These are phyloP conservation scores for Syngnathus rostellatus DNA, from an alignment of 2,797 vertebrate genomes.

Conservation along the genomic window DNA sequence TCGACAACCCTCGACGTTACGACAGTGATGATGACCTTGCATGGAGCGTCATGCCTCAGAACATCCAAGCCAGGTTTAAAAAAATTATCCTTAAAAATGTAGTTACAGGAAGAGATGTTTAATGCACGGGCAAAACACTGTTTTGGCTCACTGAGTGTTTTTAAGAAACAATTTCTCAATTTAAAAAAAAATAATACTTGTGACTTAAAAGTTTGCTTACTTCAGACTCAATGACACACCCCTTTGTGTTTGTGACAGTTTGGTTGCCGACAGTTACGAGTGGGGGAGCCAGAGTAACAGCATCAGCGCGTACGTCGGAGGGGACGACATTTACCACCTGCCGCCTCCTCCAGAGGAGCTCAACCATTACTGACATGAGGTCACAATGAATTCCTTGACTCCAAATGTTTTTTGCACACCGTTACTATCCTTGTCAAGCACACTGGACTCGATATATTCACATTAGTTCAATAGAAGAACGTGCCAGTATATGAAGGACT, in stretches of 20 bases:
- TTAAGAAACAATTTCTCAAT: no score
- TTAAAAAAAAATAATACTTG: neutral
- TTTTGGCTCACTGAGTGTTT: no score
- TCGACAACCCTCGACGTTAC: constrained; percentile 91
- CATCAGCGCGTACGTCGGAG: constrained; percentile 75
- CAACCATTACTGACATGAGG: constrained; percentile 60
- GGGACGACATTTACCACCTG: constrained; percentile 63
- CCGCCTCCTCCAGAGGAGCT: constrained; percentile 67
- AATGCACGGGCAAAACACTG: neutral
- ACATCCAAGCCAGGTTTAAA: constrained; percentile 79
- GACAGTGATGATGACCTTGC: constrained; percentile 93
- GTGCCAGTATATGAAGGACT: constrained; percentile 39
- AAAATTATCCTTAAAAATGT: neutral
- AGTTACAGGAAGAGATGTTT: neutral
- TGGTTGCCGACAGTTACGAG: constrained; percentile 80
- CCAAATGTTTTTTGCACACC: constrained; percentile 40
- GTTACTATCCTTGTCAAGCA: constrained; percentile 27
- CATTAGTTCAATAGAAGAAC: constrained; percentile 3
- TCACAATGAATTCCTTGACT: constrained; percentile 7
- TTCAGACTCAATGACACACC: neutral
- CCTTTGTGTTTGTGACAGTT: constrained; percentile 53
- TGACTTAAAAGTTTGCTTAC: no score
- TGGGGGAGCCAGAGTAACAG: constrained; percentile 80
- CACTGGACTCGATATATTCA: constrained; percentile 15
- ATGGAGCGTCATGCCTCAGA: constrained; percentile 87